Evolutionary conservation across 2,797 vertebrate species (phyloP).

Genomic region (Neopelma chrysocephalum): DNA sequence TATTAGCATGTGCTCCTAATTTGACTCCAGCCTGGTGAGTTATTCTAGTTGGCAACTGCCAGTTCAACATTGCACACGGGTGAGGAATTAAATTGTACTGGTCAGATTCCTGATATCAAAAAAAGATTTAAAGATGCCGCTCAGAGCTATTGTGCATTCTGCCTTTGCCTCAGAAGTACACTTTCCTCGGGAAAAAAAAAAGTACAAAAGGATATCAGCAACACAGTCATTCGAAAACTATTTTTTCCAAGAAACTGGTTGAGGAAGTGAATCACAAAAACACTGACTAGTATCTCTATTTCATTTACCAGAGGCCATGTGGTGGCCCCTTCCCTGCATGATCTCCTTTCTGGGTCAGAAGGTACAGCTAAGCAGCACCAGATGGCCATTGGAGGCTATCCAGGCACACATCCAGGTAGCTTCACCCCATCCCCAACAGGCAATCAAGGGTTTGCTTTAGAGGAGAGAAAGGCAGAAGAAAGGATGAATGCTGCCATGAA

Average conservation of each 20-base stretch:
- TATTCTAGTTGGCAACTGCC: neutral
- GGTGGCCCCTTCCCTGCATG: neutral
- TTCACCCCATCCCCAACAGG: neutral
- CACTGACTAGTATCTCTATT: neutral
- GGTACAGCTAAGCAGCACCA: constrained; percentile 32
- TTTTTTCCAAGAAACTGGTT: neutral
- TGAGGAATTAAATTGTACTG: neutral
- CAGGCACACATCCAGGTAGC: constrained; percentile 12
- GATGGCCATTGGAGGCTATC: constrained; percentile 4
- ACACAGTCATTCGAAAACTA: neutral
- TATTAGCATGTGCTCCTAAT: neutral
- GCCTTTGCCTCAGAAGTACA: neutral
- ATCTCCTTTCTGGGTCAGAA: neutral
- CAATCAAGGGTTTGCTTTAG: neutral
- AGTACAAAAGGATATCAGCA: neutral
- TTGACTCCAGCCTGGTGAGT: neutral
- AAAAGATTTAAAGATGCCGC: neutral
- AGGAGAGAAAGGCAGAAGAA: neutral
- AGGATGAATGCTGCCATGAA: neutral
- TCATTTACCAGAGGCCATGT: neutral
- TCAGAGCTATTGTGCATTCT: neutral
- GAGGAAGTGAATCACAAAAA: neutral
- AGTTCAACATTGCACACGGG: neutral
- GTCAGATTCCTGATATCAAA: neutral
- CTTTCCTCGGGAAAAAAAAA: neutral